Evolutionary conservation across 2,797 vertebrate genomes (phyloP).

Genomic region (Channallabes apus): DNA sequence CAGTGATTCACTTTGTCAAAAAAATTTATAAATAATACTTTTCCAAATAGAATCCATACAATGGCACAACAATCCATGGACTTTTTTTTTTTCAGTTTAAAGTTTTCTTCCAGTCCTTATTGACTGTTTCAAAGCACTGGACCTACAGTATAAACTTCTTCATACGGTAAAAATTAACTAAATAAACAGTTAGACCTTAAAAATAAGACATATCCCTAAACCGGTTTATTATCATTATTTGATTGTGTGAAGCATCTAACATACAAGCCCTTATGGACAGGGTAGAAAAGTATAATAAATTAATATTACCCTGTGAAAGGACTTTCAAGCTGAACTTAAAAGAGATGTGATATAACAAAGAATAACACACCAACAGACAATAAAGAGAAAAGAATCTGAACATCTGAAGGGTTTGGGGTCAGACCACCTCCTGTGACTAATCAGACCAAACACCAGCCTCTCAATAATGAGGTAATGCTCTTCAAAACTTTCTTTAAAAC

Average conservation of each 20-base stretch:
- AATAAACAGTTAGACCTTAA: not conserved
- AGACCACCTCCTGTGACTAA: constrained; percentile 16
- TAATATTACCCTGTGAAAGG: not conserved
- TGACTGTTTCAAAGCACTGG: not conserved
- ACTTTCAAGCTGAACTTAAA: not conserved
- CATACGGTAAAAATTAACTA: not conserved
- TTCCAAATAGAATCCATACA: too few relatives aligned
- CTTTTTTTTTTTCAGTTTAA: too few relatives aligned
- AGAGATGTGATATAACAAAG: not conserved
- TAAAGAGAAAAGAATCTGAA: not conserved
- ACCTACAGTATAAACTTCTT: not conserved
- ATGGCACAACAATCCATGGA: too few relatives aligned
- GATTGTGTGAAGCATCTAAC: too few relatives aligned
- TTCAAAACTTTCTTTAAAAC: constrained; percentile 7
- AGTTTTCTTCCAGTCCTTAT: too few relatives aligned
- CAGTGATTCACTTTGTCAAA: not conserved
- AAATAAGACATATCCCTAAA: not conserved
- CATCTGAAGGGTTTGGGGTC: not conserved
- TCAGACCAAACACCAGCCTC: not conserved
- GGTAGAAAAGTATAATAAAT: not conserved
- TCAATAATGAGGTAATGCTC: not conserved
- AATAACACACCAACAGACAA: not conserved
- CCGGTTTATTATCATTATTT: not conserved
- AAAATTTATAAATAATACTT: not conserved
- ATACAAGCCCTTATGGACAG: not conserved